These are phyloP conservation scores for Oryzias javanicus DNA, from an alignment of 2,113 vertebrate species.

Conservation along the genomic window DNA sequence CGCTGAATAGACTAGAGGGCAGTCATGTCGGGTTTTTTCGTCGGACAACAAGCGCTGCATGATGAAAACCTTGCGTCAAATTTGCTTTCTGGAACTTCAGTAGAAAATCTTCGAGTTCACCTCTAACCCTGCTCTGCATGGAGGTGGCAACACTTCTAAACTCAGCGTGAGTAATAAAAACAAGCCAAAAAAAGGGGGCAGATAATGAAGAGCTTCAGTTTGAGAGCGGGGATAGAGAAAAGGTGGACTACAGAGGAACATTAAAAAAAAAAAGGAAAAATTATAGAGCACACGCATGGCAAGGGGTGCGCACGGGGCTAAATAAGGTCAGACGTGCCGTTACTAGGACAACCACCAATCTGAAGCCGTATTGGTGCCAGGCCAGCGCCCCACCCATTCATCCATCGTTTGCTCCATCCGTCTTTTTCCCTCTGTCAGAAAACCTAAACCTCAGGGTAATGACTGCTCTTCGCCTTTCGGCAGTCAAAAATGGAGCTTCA, in stretches of 20 bases:
- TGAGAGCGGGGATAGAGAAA: slow-evolving; percentile 15
- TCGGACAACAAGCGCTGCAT: slow-evolving; percentile 18
- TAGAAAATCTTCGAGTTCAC: slow-evolving; percentile 3
- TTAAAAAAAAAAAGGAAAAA: neutral
- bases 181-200: neutral
- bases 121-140: slow-evolving; percentile 22
- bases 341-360: slow-evolving; percentile 72
- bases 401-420: slow-evolving; percentile 22
- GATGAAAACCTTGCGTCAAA: slow-evolving; percentile 13
- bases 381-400: slow-evolving; percentile 53
- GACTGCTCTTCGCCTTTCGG: slow-evolving; percentile 66
- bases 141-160: slow-evolving; percentile 13
- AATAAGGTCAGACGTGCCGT: slow-evolving; percentile 72
- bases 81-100: slow-evolving; percentile 2
- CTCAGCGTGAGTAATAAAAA: neutral
- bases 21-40: slow-evolving; percentile 14
- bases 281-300: slow-evolving; percentile 6
- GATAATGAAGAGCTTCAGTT: slow-evolving; percentile 21
- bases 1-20: slow-evolving; percentile 36
- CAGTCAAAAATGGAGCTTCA: slow-evolving; percentile 65
- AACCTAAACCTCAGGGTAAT: slow-evolving; percentile 76
- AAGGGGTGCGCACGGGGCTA: slow-evolving; percentile 47
- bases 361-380: slow-evolving; percentile 56
- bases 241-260: slow-evolving; percentile 17
- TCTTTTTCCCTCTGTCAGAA: slow-evolving; percentile 38